Evolutionary conservation across 2,797 vertebrate species (phyloP).

Genomic region (Denticeps clupeoides): DNA sequence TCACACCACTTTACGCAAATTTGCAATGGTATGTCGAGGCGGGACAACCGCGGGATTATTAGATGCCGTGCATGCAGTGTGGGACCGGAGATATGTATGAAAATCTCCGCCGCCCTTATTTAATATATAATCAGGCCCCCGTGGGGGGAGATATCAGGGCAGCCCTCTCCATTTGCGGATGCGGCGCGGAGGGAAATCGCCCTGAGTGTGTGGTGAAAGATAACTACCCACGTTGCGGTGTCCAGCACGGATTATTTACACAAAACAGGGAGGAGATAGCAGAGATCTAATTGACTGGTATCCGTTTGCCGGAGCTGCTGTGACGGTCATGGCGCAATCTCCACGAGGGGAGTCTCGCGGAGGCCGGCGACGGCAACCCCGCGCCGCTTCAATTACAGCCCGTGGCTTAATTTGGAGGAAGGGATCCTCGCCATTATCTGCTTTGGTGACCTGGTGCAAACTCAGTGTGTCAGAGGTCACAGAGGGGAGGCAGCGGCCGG

Average conservation of each 20-base stretch:
- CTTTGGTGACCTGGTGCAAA: conserved; percentile 52
- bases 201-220: conserved; percentile 56
- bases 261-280: conserved; percentile 46
- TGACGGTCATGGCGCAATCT: conserved; percentile 45
- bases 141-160: conserved; percentile 46
- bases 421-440: conserved; percentile 56
- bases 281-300: conserved; percentile 59
- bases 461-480: conserved; percentile 57
- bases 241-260: conserved; percentile 53
- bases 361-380: conserved; percentile 31
- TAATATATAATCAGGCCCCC: conserved; percentile 46
- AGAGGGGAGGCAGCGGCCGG: conserved; percentile 23
- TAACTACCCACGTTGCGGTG: conserved; percentile 49
- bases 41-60: conserved; percentile 43
- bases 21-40: conserved; percentile 52
- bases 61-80: conserved; percentile 48
- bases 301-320: conserved; percentile 38
- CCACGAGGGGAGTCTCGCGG: conserved; percentile 30
- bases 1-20: conserved; percentile 51
- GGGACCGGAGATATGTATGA: conserved; percentile 41
- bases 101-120: conserved; percentile 45
- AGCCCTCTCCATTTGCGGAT: conserved; percentile 59
- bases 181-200: conserved; percentile 51
- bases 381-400: conserved; percentile 67
- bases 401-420: conserved; percentile 39